Evolutionary conservation across 2,888 invertebrate species (phyloP).

Genomic region (Piscicola geometra): DNA sequence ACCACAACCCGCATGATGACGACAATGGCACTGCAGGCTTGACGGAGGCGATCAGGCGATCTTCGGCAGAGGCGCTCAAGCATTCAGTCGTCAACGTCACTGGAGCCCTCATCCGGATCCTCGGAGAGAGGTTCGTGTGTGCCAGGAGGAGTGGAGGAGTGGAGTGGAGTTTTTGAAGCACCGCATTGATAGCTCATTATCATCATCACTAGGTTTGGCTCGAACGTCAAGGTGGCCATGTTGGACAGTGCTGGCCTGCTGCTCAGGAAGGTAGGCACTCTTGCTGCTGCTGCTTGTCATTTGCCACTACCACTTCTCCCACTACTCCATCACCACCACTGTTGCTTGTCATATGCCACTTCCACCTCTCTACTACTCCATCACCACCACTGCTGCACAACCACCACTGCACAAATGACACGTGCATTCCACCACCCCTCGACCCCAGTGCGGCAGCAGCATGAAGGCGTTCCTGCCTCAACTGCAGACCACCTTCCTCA

Average conservation of each 20-base stretch:
- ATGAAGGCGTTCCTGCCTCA: conserved; percentile 96
- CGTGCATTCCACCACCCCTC: neutral
- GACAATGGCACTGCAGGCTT: conserved; percentile 58
- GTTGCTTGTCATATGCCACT: too few relatives aligned
- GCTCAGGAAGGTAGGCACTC: conserved; percentile 84
- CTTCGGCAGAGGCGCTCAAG: conserved; percentile 80
- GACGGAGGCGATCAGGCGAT: conserved; percentile 74
- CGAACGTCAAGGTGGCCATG: conserved; percentile 90
- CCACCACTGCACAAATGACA: neutral
- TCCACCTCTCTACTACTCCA: too few relatives aligned
- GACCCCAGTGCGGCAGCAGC: conserved; percentile 76
- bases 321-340: too few relatives aligned
- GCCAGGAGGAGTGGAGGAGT: neutral
- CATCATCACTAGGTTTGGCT: conserved; percentile 65
- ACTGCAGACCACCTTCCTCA: conserved; percentile 93
- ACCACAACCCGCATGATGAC: too few relatives aligned
- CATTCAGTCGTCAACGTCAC: conserved; percentile 95
- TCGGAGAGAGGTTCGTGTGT: conserved; percentile 71
- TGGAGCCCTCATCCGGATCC: conserved; percentile 91
- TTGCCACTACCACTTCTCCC: too few relatives aligned
- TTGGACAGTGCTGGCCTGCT: conserved; percentile 85
- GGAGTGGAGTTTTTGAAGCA: neutral
- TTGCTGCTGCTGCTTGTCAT: too few relatives aligned
- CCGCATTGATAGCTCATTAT: too few relatives aligned
- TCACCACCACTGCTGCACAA: too few relatives aligned